These are phyloP conservation scores for Eretmocerus hayati DNA, from an alignment of 2,888 invertebrate genomes.

Conservation along the genomic window DNA sequence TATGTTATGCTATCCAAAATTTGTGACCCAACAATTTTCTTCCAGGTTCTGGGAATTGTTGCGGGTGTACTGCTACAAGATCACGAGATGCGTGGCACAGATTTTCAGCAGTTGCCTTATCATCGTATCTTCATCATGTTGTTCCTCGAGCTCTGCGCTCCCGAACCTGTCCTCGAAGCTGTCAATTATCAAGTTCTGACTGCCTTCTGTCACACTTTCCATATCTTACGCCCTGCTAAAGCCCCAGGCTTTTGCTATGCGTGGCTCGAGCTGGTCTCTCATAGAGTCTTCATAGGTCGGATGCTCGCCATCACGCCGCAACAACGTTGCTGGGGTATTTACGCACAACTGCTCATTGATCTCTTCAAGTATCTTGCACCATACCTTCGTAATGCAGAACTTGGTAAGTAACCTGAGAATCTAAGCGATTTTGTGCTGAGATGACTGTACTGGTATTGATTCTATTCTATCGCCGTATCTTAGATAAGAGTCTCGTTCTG, in stretches of 20 bases:
- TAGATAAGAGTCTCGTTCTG: too few species aligned
- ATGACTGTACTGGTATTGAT: too few species aligned
- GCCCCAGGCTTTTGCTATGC: conserved; percentile 97
- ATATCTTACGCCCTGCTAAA: conserved; percentile 84
- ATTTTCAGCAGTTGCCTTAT: conserved; percentile 96
- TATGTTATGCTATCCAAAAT: too few species aligned
- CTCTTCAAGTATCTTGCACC: conserved; percentile 95
- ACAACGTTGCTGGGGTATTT: conserved; percentile 96
- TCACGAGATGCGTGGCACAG: conserved; percentile 81
- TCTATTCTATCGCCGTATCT: too few species aligned
- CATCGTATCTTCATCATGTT: conserved; percentile 94
- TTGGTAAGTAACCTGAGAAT: conserved; percentile 47
- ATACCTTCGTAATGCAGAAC: conserved; percentile 92
- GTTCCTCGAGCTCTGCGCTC: conserved; percentile 91
- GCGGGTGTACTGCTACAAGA: conserved; percentile 93
- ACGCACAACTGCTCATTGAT: conserved; percentile 91
- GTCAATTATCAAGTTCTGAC: conserved; percentile 92
- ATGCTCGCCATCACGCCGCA: conserved; percentile 86
- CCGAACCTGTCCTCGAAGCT: conserved; percentile 87
- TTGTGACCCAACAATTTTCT: too few species aligned
- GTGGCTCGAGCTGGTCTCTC: conserved; percentile 96
- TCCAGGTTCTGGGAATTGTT: conserved; percentile 78
- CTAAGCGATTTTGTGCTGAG: too few species aligned
- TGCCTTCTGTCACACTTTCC: conserved; percentile 92
- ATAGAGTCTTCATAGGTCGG: conserved; percentile 89